These are phyloP conservation scores for Anoplolepis gracilipes DNA, from an alignment of 1,140 invertebrate species.

Conservation along the genomic window DNA sequence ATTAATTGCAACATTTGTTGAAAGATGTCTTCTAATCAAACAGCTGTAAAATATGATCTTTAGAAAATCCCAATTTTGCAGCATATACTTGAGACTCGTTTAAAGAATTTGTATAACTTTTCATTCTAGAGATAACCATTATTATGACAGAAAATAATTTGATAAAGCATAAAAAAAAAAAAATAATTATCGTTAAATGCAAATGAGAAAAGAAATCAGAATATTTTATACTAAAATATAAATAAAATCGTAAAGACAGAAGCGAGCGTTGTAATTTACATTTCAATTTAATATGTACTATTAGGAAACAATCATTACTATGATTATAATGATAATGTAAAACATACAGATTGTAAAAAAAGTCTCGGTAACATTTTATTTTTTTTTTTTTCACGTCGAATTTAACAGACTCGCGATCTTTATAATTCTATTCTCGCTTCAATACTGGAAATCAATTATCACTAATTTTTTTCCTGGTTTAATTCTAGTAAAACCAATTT, in stretches of 20 bases:
- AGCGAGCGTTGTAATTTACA: not conserved
- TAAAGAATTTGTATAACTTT: no score
- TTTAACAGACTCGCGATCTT: slow-evolving; percentile 1
- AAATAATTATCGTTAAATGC: not conserved
- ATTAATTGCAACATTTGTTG: not conserved
- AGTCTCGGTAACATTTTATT: not conserved
- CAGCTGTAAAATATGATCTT: no score
- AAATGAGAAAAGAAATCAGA: not conserved
- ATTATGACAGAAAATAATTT: not conserved
- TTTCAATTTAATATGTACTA: not conserved
- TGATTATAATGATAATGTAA: not conserved
- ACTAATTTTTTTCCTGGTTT: slow-evolving; percentile 2
- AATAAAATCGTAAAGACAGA: not conserved
- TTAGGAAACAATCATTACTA: not conserved
- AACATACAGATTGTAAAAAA: not conserved
- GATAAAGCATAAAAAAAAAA: not conserved
- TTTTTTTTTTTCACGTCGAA: not conserved
- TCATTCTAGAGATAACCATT: no score
- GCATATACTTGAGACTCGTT: no score
- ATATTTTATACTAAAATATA: not conserved
- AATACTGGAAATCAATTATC: not conserved
- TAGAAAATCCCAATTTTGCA: no score
- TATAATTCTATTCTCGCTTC: not conserved
- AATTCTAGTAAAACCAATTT: not conserved
- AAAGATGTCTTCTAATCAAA: no score